These are phyloP conservation scores for Colletes collaris DNA, from an alignment of 2,888 invertebrate genomes.

Conservation along the genomic window DNA sequence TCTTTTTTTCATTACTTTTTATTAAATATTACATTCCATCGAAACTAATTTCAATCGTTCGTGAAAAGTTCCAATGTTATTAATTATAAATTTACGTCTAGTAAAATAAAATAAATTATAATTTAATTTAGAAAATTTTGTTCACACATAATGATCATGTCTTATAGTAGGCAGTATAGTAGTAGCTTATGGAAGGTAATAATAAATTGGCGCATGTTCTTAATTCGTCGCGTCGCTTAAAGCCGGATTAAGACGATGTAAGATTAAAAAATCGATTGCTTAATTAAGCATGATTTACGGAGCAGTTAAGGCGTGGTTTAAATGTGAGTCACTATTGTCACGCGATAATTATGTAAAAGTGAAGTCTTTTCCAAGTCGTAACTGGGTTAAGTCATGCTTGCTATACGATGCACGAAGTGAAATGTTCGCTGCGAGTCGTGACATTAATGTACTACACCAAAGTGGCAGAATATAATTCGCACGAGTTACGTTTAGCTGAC, in stretches of 20 bases:
- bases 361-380: conserved; percentile 6
- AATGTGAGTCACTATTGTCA: conserved; percentile 23
- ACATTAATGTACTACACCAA: neutral
- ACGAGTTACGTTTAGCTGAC: conserved; percentile 26
- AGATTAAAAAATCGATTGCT: conserved; percentile 3
- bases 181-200: too few relatives aligned
- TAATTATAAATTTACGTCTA: too few relatives aligned
- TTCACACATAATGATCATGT: too few relatives aligned
- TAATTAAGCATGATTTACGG: neutral
- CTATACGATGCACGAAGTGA: neutral
- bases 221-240: neutral
- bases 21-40: too few relatives aligned
- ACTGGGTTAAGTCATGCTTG: conserved; percentile 37
- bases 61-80: too few relatives aligned
- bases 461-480: conserved; percentile 29
- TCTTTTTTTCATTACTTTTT: too few relatives aligned
- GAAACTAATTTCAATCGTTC: too few relatives aligned
- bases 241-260: neutral
- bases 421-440: neutral
- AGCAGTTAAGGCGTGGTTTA: conserved; percentile 26
- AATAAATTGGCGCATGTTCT: too few relatives aligned
- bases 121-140: too few relatives aligned
- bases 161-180: too few relatives aligned
- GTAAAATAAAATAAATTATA: too few relatives aligned
- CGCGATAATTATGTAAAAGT: conserved; percentile 14